Evolutionary conservation across 2,113 vertebrate species (phyloP), one percentile per base, ranked within the genome.

Genomic region (Leptobrachium ailaonicum): DNA sequence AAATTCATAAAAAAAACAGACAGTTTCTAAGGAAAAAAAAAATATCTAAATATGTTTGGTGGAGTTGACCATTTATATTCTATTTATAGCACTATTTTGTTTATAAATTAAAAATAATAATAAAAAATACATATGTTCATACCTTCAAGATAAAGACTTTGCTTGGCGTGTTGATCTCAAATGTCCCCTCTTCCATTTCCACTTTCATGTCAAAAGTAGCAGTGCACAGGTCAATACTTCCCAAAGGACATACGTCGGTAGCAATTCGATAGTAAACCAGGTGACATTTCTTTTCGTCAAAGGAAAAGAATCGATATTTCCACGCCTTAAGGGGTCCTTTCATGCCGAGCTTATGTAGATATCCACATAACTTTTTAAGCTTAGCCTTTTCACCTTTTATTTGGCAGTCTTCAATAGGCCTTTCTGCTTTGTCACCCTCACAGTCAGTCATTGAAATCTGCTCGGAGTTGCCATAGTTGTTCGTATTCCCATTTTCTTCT

Each of bases 221-320:
- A 0, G 77, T 75, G 67, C 89, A 84, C 12, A 99, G 86, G 73
- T 95, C 92, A 0, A 98, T 90, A 67, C 87, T 91, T 58, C 97
- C 96, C 43, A 99, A 89, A 2, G 96, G 92, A 71, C 85, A 95
- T 43, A 94, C 86, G 6, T 98, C 97, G 74, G 96, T 94, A 0
- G 95, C 91, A 0, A 93, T 97, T 68, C 97, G 92, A 83, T 93
- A 98, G 83, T 99, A 99, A 4, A 95, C 90, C 80, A 97, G 86
- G 81, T 91, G 88, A 84, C 96, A 95, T 79, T 94, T 95, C 75
- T 89, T 93, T 84, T 94, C 94, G 77, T 97, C 95, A 0, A 95
- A 98, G 56, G 88, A 90, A 83, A 99, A 99, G 96, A 97, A 99
- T 11, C 97, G 96, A 76, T 87, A 93, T 83, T 99, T 99, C 97